Percentiles rank a stretch among this genome's conserved stretches.
Conservation (phyloP, 2,888 invertebrate species). For the Pyrgus malvae region DNA sequence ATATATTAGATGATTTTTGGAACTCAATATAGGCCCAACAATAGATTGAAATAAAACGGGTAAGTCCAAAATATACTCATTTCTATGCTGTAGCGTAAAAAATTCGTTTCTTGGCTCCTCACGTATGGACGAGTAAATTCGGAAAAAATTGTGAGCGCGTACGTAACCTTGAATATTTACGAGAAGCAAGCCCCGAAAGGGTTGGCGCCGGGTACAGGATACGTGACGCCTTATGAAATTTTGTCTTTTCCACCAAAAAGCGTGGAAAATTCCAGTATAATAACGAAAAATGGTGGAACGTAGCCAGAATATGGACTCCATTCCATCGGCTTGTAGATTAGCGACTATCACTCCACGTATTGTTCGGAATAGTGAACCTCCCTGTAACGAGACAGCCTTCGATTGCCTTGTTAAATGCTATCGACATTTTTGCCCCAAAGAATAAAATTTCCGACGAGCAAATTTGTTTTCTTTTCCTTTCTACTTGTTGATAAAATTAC, state of each 20-base stretch:
- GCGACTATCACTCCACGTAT: conserved; percentile 5
- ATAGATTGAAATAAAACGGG: conserved; percentile 24
- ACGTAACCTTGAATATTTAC: conserved; percentile 72
- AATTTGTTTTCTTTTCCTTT: conserved; percentile 23
- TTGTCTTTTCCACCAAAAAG: conserved; percentile 47
- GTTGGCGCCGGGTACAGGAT: conserved; percentile 43
- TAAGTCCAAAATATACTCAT: conserved; percentile 42
- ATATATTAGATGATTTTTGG: too few species aligned
- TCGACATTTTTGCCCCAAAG: conserved; percentile 19
- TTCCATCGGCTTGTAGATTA: conserved; percentile 12
- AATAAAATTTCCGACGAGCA: conserved; percentile 16
- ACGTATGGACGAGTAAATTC: conserved; percentile 53
- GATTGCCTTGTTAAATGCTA: conserved; percentile 21
- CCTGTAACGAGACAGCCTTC: conserved; percentile 15
- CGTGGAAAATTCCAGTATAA: conserved; percentile 28
- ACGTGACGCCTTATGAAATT: conserved; percentile 59
- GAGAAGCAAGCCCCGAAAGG: conserved; percentile 54
- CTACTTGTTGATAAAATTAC: conserved; percentile 22
- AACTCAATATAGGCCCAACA: not conserved
- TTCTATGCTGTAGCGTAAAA: not conserved
- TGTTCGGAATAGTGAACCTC: conserved; percentile 7
- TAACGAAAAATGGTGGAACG: conserved; percentile 23
- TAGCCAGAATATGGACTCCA: conserved; percentile 21
- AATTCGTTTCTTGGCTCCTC: conserved; percentile 41
- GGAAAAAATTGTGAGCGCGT: conserved; percentile 59